phyloP scores from a whole-genome alignment of 1,140 invertebrate genomes.

The Saxidomus purpurata region DNA sequence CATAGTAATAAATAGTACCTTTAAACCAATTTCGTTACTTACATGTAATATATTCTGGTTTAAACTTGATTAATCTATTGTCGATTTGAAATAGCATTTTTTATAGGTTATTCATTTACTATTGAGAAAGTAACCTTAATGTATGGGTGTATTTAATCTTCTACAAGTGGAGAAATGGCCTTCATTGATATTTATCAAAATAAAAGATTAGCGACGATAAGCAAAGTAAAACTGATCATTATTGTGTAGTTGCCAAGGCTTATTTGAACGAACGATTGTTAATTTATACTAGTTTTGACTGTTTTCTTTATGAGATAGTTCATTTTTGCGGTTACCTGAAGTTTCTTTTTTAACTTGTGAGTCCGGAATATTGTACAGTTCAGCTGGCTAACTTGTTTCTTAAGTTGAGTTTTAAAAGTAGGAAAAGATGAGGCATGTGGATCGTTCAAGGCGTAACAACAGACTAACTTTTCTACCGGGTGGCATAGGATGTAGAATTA shows the following conservation, averaged over 20 bases:
- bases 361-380: too few species aligned
- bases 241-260: neutral
- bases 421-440: neutral
- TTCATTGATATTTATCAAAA: neutral
- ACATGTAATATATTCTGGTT: too few species aligned
- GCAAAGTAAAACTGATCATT: neutral
- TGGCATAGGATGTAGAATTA: constrained; percentile 27
- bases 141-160: constrained; percentile 1
- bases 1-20: too few species aligned
- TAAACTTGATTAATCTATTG: too few species aligned
- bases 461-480: constrained; percentile 22
- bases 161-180: neutral
- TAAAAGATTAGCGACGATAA: neutral
- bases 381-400: too few species aligned
- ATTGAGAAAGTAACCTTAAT: neutral
- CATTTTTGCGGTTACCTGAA: neutral
- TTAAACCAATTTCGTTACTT: too few species aligned
- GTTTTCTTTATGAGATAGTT: neutral
- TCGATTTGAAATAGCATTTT: too few species aligned
- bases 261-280: neutral
- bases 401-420: too few species aligned
- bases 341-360: too few species aligned
- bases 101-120: too few species aligned
- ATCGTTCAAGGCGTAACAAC: neutral
- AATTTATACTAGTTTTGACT: neutral